Conservation (phyloP, 2,113 vertebrate genomes). For the Paramormyrops kingsleyae region DNA sequence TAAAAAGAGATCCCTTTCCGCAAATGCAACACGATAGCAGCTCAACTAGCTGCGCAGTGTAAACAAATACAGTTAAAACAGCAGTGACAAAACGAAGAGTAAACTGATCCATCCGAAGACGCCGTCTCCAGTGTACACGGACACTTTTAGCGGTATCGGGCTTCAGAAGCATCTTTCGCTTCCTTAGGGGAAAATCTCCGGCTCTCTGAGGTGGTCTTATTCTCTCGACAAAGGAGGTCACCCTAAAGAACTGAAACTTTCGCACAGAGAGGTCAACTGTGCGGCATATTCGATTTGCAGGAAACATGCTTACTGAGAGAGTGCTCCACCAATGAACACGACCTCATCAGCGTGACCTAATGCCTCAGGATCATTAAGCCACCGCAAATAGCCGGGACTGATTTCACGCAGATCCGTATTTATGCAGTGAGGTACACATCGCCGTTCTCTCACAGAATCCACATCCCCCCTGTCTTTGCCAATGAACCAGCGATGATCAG, state of each 20-base stretch:
- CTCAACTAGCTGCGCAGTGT: not conserved
- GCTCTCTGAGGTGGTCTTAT: constrained; percentile 26
- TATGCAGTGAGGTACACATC: not conserved
- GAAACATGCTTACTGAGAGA: not conserved
- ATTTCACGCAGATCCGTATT: not conserved
- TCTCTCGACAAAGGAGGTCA: constrained; percentile 16
- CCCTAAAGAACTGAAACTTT: not conserved
- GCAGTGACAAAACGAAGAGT: not conserved
- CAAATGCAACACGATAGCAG: not conserved
- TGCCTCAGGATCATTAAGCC: not conserved
- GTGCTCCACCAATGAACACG: not conserved
- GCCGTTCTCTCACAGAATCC: not conserved
- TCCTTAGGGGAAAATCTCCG: constrained; percentile 29
- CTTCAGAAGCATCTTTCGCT: constrained; percentile 20
- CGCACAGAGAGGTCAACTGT: not conserved
- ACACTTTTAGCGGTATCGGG: not conserved
- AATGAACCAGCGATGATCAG: not conserved
- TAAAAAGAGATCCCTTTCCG: not conserved
- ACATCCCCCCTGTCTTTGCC: not conserved
- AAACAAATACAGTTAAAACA: not conserved
- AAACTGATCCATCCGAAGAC: not conserved
- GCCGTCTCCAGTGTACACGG: not conserved
- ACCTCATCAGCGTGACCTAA: not conserved
- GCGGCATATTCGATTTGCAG: not conserved
- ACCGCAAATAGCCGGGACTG: not conserved